Base-by-base conservation (phyloP, 2,888 invertebrate genomes). In the Melitaea athalia region DNA sequence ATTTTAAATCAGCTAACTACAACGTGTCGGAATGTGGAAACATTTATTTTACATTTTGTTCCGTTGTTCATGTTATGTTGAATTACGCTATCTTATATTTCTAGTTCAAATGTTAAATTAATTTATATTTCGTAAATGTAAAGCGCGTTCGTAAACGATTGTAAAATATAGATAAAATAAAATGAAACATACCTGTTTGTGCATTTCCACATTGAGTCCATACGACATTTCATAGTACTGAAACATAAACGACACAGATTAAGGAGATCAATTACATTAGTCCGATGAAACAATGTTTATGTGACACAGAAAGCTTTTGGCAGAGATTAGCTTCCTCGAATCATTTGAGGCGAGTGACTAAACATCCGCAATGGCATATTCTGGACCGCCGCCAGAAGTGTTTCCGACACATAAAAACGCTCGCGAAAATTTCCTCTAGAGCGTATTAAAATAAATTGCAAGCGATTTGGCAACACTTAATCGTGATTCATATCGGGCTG, bases 221-320 rank as follows among this genome's bases (percentile, higher is more conserved):
- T 98, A 98, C 68, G 98, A 98, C 98, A 98, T 98, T 95, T 99
- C 99, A 94, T 98, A 98, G 94, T 98, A 98, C 98, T 98, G 96
- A 83, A 96, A 97, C 91, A 93, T 85, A 93, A 92, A 57, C 57
- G 78, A 79, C 75, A 83, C 76, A 77, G 77, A 83, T 89, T 86
- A 87, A 84, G 78, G 61, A 78, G 81, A 75, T 74, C 67, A 70
- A 75, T 76, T 70, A 73, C 73, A 74, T 72, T 70, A 68, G 70
- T 59, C 79, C 81, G 65, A 43, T 78, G 78, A 75, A 81, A 83
- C 85, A 86, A 81, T 81, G 84, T 81, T 71, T 66, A 83, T 80
- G 83, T 85, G 86, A 85, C 88, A 89, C 80, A 83, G 81, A 85
- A 86, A 85, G 81, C 83, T 85, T 87, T 89, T 90, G 91, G 89